These are phyloP conservation scores for Pangasius sanitwongsei DNA, from an alignment of 2,797 vertebrate species.

Conservation along the genomic window DNA sequence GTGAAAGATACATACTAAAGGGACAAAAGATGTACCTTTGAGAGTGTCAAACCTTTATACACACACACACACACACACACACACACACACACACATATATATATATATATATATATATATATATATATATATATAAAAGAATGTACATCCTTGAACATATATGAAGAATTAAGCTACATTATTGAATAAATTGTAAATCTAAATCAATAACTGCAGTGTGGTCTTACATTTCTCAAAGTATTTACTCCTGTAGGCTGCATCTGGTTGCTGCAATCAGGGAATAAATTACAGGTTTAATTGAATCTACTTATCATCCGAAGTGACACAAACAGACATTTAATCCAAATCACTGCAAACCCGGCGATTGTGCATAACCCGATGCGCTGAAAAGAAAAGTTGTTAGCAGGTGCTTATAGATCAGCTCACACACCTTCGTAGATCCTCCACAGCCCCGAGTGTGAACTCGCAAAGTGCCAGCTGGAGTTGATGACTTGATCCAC, in stretches of 20 bases:
- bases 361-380: too few species aligned
- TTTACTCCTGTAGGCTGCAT: background rate
- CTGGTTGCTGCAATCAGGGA: background rate
- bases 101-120: too few species aligned
- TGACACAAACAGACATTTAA: background rate
- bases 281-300: background rate
- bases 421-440: constrained; percentile 77
- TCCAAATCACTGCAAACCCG: background rate
- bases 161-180: background rate
- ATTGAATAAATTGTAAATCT: background rate
- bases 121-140: background rate
- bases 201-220: too few species aligned
- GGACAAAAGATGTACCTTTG: background rate
- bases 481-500: constrained; percentile 71
- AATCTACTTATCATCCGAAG: background rate
- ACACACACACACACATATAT: too few species aligned
- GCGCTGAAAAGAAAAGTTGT: background rate
- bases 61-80: too few species aligned
- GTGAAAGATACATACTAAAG: background rate
- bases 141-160: background rate
- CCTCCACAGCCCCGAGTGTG: constrained; percentile 81
- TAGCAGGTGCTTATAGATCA: background rate
- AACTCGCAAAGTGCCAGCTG: constrained; percentile 71
- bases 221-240: background rate
- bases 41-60: background rate